These are phyloP conservation scores for Peromyscus nudipes DNA, from an alignment of 2,797 vertebrate genomes.

Conservation along the genomic window DNA sequence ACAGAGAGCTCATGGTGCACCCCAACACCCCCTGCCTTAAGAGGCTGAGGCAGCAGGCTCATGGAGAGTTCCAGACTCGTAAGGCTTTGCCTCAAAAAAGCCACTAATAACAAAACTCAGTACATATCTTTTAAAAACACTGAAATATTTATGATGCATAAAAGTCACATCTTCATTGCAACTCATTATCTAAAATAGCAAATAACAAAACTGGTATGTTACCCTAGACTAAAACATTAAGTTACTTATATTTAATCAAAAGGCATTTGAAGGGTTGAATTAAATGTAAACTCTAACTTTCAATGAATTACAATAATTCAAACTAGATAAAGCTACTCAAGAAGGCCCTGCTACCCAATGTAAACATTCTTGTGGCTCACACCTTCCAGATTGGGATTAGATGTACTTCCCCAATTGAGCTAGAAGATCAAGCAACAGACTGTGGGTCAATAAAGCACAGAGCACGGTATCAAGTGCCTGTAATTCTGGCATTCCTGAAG, in stretches of 20 bases:
- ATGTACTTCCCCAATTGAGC: background rate
- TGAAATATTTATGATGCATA: constrained; percentile 36
- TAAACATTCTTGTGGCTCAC: background rate
- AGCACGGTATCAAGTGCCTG: background rate
- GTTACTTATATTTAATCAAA: constrained; percentile 21
- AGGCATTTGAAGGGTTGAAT: constrained; percentile 16
- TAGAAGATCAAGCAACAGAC: constrained; percentile 26
- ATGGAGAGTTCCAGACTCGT: background rate
- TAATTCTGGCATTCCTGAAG: background rate
- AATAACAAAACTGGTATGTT: constrained; percentile 26
- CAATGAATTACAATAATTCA: constrained; percentile 14
- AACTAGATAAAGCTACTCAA: constrained; percentile 11
- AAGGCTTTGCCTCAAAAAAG: background rate
- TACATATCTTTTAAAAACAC: background rate
- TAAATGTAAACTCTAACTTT: constrained; percentile 50
- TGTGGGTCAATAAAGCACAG: background rate
- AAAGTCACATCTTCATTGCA: background rate
- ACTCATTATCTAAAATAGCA: background rate
- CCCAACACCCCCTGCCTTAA: background rate
- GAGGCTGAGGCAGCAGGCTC: background rate
- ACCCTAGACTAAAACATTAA: background rate
- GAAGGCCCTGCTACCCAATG: background rate
- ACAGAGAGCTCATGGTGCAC: background rate
- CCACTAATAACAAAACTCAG: background rate
- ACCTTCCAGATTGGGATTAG: background rate